Conservation (phyloP, 2,113 vertebrate genomes). For the Calidris pygmaea region DNA sequence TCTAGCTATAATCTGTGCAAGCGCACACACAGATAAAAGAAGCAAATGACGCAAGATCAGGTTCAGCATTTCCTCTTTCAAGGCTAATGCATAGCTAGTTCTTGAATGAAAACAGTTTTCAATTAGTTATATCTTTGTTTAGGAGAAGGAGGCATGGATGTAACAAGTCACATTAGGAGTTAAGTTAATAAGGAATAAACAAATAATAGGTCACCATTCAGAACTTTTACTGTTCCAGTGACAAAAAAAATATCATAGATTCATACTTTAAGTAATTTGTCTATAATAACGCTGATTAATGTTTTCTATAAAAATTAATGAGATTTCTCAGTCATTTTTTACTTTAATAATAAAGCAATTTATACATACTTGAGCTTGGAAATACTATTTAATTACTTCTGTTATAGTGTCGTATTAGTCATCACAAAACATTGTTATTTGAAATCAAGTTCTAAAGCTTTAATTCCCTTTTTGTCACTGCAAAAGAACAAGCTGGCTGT, state of each 20-base stretch:
- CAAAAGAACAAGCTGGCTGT: background rate
- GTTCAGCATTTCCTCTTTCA: background rate
- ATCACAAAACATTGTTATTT: background rate
- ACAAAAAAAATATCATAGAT: background rate
- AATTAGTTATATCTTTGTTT: background rate
- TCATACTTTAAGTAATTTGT: background rate
- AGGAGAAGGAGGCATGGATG: background rate
- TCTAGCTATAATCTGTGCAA: background rate
- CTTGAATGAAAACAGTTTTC: background rate
- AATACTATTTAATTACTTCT: background rate
- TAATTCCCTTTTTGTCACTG: background rate
- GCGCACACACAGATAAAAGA: background rate
- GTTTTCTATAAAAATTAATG: background rate
- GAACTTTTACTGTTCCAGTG: background rate
- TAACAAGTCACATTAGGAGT: background rate
- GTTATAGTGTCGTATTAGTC: background rate
- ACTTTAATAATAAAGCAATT: background rate
- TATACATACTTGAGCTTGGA: background rate
- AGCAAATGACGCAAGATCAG: background rate
- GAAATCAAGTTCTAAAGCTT: background rate
- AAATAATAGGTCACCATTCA: background rate
- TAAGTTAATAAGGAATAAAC: background rate
- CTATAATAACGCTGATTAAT: background rate
- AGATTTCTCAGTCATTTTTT: background rate
- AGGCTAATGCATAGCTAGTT: background rate